Percentiles rank a stretch among this genome's conserved stretches.
Conservation (phyloP, 2,113 vertebrate species). For the Takifugu flavidus region DNA sequence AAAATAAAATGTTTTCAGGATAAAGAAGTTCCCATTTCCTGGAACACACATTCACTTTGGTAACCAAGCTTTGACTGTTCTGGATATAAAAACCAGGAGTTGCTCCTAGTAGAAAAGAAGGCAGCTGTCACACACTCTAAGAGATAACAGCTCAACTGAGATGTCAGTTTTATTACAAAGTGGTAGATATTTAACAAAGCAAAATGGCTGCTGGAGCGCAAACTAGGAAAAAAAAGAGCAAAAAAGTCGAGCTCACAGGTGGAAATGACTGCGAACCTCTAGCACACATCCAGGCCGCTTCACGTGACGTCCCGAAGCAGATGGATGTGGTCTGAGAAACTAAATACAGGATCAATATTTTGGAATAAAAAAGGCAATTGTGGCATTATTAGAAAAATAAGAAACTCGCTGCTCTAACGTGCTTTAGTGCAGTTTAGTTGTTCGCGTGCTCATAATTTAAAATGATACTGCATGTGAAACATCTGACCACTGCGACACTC, state of each 20-base stretch:
- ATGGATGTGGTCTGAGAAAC: no score
- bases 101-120: not conserved
- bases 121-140: no score
- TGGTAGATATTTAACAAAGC: no score
- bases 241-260: not conserved
- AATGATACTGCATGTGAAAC: not conserved
- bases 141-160: no score
- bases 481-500: not conserved
- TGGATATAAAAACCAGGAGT: not conserved
- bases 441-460: conserved; percentile 1
- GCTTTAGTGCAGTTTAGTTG: conserved; percentile 7
- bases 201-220: not conserved
- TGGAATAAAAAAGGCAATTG: not conserved
- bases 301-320: no score
- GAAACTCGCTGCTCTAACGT: conserved; percentile 4
- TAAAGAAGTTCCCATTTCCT: no score
- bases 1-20: no score
- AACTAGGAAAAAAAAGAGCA: not conserved
- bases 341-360: no score
- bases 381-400: conserved; percentile 10
- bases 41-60: no score
- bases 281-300: no score
- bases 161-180: no score
- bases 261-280: no score
- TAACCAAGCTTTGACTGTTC: not conserved